Evolutionary conservation across 2,797 vertebrate species (phyloP).

Genomic region (Lepus townsendii): DNA sequence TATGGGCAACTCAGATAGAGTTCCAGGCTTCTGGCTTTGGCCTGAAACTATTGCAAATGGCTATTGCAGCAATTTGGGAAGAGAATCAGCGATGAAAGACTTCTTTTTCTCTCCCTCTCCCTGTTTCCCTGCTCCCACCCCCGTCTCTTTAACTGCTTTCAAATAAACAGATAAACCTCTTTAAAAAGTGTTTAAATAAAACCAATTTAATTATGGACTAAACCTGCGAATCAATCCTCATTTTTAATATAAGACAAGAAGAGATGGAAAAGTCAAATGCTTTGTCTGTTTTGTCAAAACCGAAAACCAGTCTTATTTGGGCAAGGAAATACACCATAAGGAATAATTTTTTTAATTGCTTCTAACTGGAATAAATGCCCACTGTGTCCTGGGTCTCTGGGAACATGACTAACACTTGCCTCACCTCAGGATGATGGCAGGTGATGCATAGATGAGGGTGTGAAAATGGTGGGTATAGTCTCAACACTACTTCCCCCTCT

Average conservation of each 20-base stretch:
- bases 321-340: slow-evolving; percentile 63
- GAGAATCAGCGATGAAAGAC: too few species aligned
- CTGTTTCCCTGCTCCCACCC: too few species aligned
- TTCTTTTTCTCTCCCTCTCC: too few species aligned
- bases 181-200: slow-evolving; percentile 41
- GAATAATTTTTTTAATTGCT: slow-evolving; percentile 67
- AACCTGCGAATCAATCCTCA: not conserved
- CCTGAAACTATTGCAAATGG: too few species aligned
- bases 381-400: slow-evolving; percentile 11
- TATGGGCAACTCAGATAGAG: too few species aligned
- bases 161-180: too few species aligned
- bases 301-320: slow-evolving; percentile 66
- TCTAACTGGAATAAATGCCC: slow-evolving; percentile 72
- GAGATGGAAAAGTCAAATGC: slow-evolving; percentile 47
- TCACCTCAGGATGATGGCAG: slow-evolving; percentile 70
- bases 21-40: too few species aligned
- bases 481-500: slow-evolving; percentile 43
- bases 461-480: slow-evolving; percentile 41
- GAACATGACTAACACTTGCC: slow-evolving; percentile 74
- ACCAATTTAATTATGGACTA: slow-evolving; percentile 36
- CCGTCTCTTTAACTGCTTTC: too few species aligned
- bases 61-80: too few species aligned
- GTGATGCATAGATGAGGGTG: not conserved
- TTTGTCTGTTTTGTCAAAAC: slow-evolving; percentile 63
- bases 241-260: slow-evolving; percentile 56